Evolutionary conservation across 2,888 invertebrate genomes (phyloP).

Genomic region (Ennomos erosarius): DNA sequence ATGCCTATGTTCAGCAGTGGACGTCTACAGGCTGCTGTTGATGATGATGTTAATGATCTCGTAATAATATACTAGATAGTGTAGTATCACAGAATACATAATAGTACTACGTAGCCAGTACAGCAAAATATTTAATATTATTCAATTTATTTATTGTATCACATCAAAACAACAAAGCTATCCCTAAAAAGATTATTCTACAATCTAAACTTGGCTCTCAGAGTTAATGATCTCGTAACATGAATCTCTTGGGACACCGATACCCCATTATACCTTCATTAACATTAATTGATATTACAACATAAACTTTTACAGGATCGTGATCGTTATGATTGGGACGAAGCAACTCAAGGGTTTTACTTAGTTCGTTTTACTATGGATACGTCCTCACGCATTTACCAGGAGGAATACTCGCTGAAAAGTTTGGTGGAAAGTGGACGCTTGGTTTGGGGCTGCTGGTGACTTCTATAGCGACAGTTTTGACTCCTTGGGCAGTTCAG

Average conservation of each 20-base stretch:
- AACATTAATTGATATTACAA: conserved; percentile 23
- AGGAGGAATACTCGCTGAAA: conserved; percentile 92
- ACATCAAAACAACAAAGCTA: no score
- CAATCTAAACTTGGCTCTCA: not conserved
- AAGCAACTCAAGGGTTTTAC: conserved; percentile 89
- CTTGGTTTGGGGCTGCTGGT: conserved; percentile 91
- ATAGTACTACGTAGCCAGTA: no score
- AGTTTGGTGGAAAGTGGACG: conserved; percentile 93
- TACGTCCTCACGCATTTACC: conserved; percentile 93
- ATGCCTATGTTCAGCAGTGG: no score
- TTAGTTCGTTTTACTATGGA: conserved; percentile 94
- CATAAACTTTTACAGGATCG: conserved; percentile 52
- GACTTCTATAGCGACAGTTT: conserved; percentile 90
- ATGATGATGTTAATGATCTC: no score
- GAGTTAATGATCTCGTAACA: conserved; percentile 4
- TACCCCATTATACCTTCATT: conserved; percentile 13
- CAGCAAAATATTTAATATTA: no score
- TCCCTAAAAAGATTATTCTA: not conserved
- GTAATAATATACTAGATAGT: no score
- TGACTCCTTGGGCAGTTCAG: conserved; percentile 90
- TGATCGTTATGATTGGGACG: conserved; percentile 87
- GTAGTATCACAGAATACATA: no score
- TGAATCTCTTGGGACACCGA: not conserved
- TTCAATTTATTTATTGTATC: no score
- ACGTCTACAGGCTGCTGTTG: no score